phyloP scores from a whole-genome alignment of 2,888 invertebrate species.

The Unio pictorum region DNA sequence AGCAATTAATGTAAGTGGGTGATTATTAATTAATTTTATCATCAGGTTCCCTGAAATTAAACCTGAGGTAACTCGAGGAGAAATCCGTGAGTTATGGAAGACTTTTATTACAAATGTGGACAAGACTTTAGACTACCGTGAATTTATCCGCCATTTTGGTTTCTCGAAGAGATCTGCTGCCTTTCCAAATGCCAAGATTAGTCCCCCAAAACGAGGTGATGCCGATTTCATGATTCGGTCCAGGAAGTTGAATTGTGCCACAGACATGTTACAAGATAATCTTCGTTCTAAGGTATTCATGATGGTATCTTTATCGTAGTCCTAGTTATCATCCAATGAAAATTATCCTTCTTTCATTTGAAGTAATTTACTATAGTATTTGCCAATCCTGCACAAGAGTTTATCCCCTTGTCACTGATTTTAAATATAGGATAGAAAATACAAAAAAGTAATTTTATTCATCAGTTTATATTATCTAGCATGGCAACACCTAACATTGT shows the following conservation, averaged over 20 bases:
- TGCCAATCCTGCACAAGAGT: background rate
- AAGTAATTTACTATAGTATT: background rate
- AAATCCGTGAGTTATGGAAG: conserved; percentile 69
- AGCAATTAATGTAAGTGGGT: too few species aligned
- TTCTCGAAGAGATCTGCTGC: conserved; percentile 67
- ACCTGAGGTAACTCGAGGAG: conserved; percentile 67
- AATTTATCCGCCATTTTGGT: conserved; percentile 71
- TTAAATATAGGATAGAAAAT: too few species aligned
- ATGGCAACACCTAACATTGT: background rate
- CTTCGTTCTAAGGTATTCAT: conserved; percentile 66
- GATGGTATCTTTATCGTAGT: background rate
- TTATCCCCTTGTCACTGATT: too few species aligned
- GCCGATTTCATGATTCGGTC: conserved; percentile 69
- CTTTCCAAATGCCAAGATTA: conserved; percentile 70
- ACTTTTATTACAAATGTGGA: conserved; percentile 70
- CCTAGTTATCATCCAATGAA: background rate
- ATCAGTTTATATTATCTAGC: too few species aligned
- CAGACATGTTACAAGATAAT: conserved; percentile 69
- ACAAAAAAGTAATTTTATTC: too few species aligned
- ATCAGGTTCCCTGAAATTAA: conserved; percentile 53
- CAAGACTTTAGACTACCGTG: conserved; percentile 66
- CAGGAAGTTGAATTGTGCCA: conserved; percentile 69
- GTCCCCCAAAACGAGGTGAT: conserved; percentile 69
- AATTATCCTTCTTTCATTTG: background rate
- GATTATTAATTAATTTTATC: too few species aligned